Evolutionary conservation across 2,113 vertebrate genomes (phyloP).

Genomic region (Zosterops pallidus): DNA sequence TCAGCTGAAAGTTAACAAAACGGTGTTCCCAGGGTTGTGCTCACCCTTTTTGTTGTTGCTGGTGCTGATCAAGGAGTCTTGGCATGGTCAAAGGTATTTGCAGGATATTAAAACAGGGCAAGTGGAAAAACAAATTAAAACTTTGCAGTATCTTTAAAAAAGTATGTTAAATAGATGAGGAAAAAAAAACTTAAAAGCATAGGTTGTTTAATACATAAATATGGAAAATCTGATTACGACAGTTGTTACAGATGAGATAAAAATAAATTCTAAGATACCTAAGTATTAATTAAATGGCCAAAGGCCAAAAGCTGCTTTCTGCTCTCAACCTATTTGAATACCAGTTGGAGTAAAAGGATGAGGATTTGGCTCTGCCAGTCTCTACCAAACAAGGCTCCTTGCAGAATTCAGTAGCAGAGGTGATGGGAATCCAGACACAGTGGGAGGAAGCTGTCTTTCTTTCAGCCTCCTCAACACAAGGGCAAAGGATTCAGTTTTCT

Average conservation of each 20-base stretch:
- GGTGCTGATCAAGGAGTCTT: constrained; percentile 30
- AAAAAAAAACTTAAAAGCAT: constrained; percentile 41
- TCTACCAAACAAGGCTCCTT: not conserved
- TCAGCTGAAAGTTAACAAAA: constrained; percentile 29
- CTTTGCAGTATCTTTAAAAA: constrained; percentile 50
- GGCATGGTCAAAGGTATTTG: constrained; percentile 52
- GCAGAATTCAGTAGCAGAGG: constrained; percentile 9
- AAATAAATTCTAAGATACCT: constrained; percentile 40
- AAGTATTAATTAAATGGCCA: constrained; percentile 18
- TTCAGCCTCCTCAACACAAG: not conserved
- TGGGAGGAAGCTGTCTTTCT: constrained; percentile 3
- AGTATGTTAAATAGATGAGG: not conserved
- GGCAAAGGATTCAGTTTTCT: not conserved
- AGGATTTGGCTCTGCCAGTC: not conserved
- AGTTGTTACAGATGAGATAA: constrained; percentile 35
- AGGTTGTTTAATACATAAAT: constrained; percentile 64
- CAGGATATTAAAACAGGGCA: constrained; percentile 55
- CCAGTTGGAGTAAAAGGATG: not conserved
- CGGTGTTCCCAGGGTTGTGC: not conserved
- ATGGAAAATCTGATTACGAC: constrained; percentile 35
- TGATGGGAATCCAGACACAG: constrained; percentile 13
- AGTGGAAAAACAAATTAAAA: constrained; percentile 59
- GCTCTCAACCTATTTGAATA: not conserved
- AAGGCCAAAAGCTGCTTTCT: not conserved
- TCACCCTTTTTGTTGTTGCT: constrained; percentile 33